phyloP scores from a whole-genome alignment of 2,113 vertebrate genomes.

The Vulpes lagopus region DNA sequence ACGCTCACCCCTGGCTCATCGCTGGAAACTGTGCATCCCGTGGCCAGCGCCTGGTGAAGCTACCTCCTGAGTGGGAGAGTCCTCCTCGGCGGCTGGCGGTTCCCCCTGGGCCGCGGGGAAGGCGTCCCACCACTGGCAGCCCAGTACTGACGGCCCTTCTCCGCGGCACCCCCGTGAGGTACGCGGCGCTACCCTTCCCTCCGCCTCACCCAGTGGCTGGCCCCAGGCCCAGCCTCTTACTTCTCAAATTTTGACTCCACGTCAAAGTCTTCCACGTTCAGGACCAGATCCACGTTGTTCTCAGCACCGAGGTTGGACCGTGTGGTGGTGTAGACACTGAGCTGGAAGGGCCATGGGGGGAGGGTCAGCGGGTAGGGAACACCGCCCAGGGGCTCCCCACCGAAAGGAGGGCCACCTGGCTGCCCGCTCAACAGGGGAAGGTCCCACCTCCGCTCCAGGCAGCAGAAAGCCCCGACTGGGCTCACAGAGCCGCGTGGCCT shows the following conservation, averaged over 20 bases:
- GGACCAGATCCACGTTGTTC: slow-evolving; percentile 93
- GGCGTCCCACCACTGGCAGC: accelerated
- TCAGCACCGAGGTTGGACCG: slow-evolving; percentile 89
- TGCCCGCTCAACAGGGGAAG: no score
- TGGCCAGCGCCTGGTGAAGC: no score
- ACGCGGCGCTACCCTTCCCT: no score
- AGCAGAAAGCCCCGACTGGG: no score
- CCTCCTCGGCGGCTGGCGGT: accelerated
- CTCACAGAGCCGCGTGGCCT: no score
- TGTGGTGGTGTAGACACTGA: slow-evolving; percentile 96
- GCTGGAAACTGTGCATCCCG: no score
- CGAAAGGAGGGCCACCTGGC: not conserved
- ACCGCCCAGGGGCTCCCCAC: no score
- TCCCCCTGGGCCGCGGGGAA: not conserved
- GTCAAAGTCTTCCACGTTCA: slow-evolving; percentile 96
- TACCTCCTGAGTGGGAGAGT: not conserved
- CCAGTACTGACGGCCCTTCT: accelerated
- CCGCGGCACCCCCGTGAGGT: accelerated
- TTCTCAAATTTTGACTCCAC: slow-evolving; percentile 95
- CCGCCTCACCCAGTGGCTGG: accelerated
- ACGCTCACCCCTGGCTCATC: no score
- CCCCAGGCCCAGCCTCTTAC: slow-evolving; percentile 80
- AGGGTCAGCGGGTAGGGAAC: no score
- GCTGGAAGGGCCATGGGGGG: slow-evolving; percentile 82
- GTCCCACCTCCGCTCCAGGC: no score